These are phyloP conservation scores for Pseudorectes ferrugineus DNA, from an alignment of 2,113 vertebrate species.

Conservation along the genomic window DNA sequence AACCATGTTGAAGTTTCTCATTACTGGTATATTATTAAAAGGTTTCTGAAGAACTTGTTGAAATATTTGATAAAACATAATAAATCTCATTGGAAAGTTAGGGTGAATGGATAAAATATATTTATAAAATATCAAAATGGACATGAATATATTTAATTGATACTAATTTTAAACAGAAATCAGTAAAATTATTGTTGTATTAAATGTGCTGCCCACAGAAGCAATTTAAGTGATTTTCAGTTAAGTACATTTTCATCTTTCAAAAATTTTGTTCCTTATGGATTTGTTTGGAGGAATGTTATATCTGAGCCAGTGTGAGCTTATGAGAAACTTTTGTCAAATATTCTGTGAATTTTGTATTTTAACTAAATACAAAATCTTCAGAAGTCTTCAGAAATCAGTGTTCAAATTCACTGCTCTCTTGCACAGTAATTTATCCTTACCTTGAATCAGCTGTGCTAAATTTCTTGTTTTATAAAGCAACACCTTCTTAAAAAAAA, in stretches of 20 bases:
- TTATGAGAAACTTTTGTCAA: not conserved
- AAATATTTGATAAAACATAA: constrained; percentile 11
- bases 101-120: not conserved
- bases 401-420: not conserved
- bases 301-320: not conserved
- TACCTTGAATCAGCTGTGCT: not conserved
- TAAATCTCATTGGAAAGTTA: not conserved
- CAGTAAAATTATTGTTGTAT: not conserved
- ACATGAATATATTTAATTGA: not conserved
- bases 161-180: not conserved
- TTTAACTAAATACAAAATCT: not conserved
- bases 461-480: not conserved
- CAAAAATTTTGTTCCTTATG: not conserved
- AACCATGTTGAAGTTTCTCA: not conserved
- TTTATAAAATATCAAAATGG: not conserved
- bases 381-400: not conserved
- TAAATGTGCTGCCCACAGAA: not conserved
- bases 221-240: not conserved
- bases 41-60: not conserved
- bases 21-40: not conserved
- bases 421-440: not conserved
- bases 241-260: not conserved
- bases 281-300: not conserved
- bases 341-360: not conserved
- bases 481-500: not conserved